Base-by-base conservation (phyloP, 2,113 vertebrate species). In the Melanocharis versteri region DNA sequence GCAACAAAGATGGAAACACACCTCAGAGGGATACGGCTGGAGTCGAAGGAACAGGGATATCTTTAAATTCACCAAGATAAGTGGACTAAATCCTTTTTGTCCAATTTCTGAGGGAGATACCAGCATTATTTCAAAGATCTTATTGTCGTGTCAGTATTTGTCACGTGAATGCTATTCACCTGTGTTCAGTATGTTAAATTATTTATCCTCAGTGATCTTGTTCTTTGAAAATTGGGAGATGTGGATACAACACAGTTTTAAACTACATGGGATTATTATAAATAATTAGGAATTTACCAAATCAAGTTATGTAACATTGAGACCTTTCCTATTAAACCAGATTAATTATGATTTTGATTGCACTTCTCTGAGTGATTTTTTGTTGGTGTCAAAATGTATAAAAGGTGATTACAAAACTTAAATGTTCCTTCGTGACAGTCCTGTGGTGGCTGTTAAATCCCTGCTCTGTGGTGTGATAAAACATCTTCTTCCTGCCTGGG, bases 1-100 rank as follows among this genome's bases (percentile, higher is more conserved):
- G 84, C 51, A 95, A 77, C 69, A 73, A 70, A 84, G 91, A 82
- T 87, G 72, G 89, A 96, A 96, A 91, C 66, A 53, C 64, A 90
- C 75, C 72, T 86, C 72, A 53, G 57, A 93, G 62, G 69, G 66
- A 64, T 53, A 88, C 35, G n/a, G 33, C 45, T 76, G 40, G 65
- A 81, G 31, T 19, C 26, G 75, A 56, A 78, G 48, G 31, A 86
- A 23, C 14, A 82, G 33, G 15, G 15, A 22, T 79, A 37, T 13
- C 65, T 87, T 69, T 87, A 78, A 37, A 64, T 70, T 70, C 27
- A 57, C 39, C 1, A 33, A 47, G 58, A 77, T 44, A 79, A 77
- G 17, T 30, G 20, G 24, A 9, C 58, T 78, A 60, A 72, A 88
- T 53, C 9, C 5, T 76, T 93, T 60, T 6, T 61, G 24, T 26